Percentiles rank a stretch among this genome's conserved stretches.
Conservation (phyloP, 2,113 vertebrate species). For the Podarcis raffonei region DNA sequence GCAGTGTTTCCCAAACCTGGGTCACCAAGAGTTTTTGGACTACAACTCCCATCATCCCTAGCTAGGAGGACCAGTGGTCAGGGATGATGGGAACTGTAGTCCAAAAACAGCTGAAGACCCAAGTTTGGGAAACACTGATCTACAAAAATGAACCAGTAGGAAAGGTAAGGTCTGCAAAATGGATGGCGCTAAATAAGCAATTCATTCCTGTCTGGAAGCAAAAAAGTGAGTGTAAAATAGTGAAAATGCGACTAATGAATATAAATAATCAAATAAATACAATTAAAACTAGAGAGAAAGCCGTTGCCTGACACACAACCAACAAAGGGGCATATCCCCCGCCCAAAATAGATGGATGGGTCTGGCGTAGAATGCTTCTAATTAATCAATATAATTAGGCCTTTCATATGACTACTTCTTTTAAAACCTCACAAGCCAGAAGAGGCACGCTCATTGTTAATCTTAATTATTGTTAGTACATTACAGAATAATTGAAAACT, state of each 20-base stretch:
- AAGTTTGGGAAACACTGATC: background rate
- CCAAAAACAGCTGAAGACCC: too few relatives aligned
- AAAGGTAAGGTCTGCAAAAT: background rate
- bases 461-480: background rate
- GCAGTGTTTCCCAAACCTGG: background rate
- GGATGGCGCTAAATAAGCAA: background rate
- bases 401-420: background rate
- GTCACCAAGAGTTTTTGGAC: too few relatives aligned
- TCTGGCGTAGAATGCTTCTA: background rate
- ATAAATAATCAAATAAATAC: background rate
- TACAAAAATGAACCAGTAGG: background rate
- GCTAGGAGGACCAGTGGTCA: too few relatives aligned
- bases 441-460: background rate
- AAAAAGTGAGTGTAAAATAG: background rate
- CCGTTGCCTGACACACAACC: background rate
- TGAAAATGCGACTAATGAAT: background rate
- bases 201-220: background rate
- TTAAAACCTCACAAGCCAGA: background rate
- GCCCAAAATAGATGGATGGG: background rate
- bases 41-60: too few relatives aligned
- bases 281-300: background rate
- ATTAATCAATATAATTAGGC: background rate
- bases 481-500: background rate
- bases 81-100: too few relatives aligned
- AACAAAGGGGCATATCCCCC: background rate